Conservation (phyloP, 2,797 vertebrate genomes). For the Helicolenus hilgendorfi region DNA sequence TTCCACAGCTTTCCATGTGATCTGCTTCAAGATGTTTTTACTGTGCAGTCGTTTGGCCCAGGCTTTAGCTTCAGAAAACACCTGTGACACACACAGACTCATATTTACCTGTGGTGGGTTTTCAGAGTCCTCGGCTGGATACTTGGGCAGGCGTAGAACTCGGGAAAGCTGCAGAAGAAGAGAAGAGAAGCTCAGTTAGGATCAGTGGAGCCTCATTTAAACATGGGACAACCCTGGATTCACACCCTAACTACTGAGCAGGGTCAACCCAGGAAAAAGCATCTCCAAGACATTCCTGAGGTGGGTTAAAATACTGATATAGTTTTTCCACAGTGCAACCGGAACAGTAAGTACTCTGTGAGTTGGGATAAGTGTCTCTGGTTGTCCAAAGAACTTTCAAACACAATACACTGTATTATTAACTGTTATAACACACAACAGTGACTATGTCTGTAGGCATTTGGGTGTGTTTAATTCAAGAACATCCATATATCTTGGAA, state of each 20-base stretch:
- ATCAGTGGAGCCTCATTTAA: background rate
- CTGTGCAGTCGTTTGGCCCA: background rate
- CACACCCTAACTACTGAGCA: background rate
- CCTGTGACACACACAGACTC: background rate
- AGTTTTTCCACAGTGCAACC: background rate
- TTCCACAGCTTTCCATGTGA: background rate
- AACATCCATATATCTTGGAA: background rate
- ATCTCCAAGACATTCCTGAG: background rate
- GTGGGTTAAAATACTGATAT: background rate
- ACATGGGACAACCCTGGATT: background rate
- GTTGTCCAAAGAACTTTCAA: background rate
- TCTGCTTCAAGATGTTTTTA: background rate
- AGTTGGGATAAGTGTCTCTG: background rate
- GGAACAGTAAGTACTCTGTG: background rate
- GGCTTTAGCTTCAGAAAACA: background rate
- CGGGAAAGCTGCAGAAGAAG: conserved; percentile 91
- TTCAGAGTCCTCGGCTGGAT: conserved; percentile 90
- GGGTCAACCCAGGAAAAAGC: background rate
- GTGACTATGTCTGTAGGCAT: background rate
- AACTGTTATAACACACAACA: background rate
- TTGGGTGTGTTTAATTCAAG: background rate
- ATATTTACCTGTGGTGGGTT: conserved; percentile 87
- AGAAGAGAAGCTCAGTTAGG: background rate
- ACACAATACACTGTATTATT: background rate
- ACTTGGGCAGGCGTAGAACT: conserved; percentile 97